Evolutionary conservation across 2,888 invertebrate species (phyloP).

Genomic region (Conchocele bisecta): DNA sequence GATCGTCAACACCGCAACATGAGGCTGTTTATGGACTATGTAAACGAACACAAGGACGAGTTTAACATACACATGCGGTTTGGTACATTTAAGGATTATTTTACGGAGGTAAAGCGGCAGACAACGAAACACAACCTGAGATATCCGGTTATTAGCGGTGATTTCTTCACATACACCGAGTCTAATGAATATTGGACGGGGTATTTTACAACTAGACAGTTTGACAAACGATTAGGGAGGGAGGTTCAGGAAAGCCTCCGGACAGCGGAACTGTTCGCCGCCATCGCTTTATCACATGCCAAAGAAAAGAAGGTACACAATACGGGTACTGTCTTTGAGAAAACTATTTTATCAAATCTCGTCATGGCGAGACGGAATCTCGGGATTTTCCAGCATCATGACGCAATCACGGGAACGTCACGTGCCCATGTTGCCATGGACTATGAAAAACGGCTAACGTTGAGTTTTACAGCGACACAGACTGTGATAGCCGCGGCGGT

Average conservation of each 20-base stretch:
- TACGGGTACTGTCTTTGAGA: too few relatives aligned
- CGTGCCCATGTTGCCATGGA: constrained; percentile 96
- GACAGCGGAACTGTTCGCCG: constrained; percentile 72
- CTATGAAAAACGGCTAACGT: constrained; percentile 84
- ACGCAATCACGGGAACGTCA: constrained; percentile 98
- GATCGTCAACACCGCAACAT: constrained; percentile 97
- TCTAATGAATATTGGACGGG: constrained; percentile 95
- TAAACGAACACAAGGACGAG: constrained; percentile 89
- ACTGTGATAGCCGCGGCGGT: constrained; percentile 28
- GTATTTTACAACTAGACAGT: constrained; percentile 91
- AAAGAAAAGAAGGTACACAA: constrained; percentile 4
- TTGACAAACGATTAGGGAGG: constrained; percentile 87
- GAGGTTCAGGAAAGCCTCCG: constrained; percentile 83
- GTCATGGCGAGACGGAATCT: constrained; percentile 89
- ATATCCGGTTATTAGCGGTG: constrained; percentile 91
- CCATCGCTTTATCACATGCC: constrained; percentile 52
- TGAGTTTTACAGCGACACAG: constrained; percentile 35
- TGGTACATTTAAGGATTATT: constrained; percentile 95
- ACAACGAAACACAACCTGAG: constrained; percentile 33
- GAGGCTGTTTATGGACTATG: constrained; percentile 92
- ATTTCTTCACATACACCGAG: constrained; percentile 98
- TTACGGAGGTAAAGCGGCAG: constrained; percentile 82
- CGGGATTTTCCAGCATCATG: constrained; percentile 97
- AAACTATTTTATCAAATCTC: constrained; percentile 35
- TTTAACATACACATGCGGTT: constrained; percentile 83